Percentiles rank a stretch among this genome's conserved stretches.
Evolutionary conservation across 23 tunicate species (phyloP).

Genomic region (Trididemnum nubilum): DNA sequence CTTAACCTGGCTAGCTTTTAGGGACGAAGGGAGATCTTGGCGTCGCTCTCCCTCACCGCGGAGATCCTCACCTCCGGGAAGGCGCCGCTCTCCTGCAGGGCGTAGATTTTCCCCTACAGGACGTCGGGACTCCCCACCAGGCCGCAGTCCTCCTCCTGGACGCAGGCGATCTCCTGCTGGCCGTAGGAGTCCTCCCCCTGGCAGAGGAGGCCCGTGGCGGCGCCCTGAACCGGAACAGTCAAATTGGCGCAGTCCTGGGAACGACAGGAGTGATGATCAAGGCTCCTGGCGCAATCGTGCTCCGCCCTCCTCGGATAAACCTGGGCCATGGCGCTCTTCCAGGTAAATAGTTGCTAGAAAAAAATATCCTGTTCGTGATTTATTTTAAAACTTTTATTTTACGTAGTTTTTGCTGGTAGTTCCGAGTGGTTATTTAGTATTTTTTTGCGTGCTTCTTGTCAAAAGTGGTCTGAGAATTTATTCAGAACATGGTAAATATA

Average conservation of each 20-base stretch:
- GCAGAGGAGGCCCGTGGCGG: conserved; percentile 17
- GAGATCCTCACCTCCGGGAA: conserved; percentile 58
- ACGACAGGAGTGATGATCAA: conserved; percentile 20
- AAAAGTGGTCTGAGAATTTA: too few species aligned
- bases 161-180: conserved; percentile 78
- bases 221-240: conserved; percentile 35
- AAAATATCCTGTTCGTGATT: too few species aligned
- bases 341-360: conserved; percentile 11
- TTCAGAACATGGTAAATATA: too few species aligned
- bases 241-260: conserved; percentile 37
- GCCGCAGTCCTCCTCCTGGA: conserved; percentile 47
- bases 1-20: too few species aligned
- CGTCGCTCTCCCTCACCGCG: conserved; percentile 50
- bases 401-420: too few species aligned
- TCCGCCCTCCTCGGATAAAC: not conserved
- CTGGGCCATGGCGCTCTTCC: conserved; percentile 33
- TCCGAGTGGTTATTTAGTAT: too few species aligned
- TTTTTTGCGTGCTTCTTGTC: too few species aligned
- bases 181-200: conserved; percentile 59
- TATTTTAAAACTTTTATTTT: too few species aligned
- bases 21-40: conserved; percentile 52
- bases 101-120: conserved; percentile 82
- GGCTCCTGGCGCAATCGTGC: conserved; percentile 28
- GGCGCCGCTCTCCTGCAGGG: conserved; percentile 57
- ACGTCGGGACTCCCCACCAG: conserved; percentile 72